Base-by-base conservation (phyloP, 2,888 invertebrate species). In the Gasteruption jaculator region DNA sequence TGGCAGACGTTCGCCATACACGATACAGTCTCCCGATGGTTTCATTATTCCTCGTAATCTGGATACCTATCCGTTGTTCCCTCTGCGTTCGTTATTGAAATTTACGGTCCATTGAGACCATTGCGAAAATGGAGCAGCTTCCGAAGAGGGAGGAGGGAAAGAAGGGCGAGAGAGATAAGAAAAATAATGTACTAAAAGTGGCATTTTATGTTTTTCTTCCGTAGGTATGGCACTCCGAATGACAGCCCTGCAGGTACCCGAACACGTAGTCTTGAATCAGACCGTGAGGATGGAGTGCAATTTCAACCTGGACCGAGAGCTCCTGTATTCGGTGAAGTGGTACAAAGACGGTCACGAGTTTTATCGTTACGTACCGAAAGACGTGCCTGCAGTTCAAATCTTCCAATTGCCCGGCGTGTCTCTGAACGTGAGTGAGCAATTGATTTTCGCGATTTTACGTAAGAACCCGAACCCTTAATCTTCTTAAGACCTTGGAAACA, bases 261-360 rank as follows among this genome's bases (percentile, higher is more conserved):
- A 82, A 51, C 87, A 90, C 72, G 86, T 87, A 54, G 83, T 88
- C 45, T 77, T 86, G 49, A 85, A 86, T 57, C 82, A 86, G 63
- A 81, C 82, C 56, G 86, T 87, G 25, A 75, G 79, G 42, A 74
- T 91, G 55, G 85, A 86, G 65, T 91, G 91, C 72, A 83, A 84
- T 68, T 91, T 86, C 75, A 83, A 86, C 71, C 76, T 91, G 66
- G 87, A 89, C 56, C 82, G 81, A 3, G 90, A 91, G 69, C 81
- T 82, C 35, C 76, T 91, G 33, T 91, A 91, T 72, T 89, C 90
- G 21, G 90, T 91, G 60, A 91, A 91, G 74, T 91, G 91, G 91
- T 91, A 91, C 76, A 91, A 90, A 68, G 89, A 90, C 67, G 90
- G 89, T 52, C 82, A 86, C 70, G 91, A 91, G 74, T 90, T 91